Evolutionary conservation across 1,140 invertebrate species (phyloP).

Genomic region (Campodea augens): DNA sequence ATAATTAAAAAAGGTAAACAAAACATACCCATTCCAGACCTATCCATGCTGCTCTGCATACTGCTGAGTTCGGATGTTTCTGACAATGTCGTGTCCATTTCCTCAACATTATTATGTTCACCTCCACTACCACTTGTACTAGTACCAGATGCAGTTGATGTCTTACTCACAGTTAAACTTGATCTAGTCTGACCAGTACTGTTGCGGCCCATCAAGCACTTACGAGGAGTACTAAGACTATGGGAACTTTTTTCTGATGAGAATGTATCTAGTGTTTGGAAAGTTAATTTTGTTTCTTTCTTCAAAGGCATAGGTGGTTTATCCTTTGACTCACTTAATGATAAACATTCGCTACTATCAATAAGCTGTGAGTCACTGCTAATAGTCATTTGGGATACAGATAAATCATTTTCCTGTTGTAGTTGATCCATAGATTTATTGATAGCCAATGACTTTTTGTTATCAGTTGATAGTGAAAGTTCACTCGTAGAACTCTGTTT

Average conservation of each 20-base stretch:
- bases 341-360: too few relatives aligned
- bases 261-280: neutral
- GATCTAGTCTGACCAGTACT: neutral
- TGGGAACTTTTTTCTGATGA: neutral
- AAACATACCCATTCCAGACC: conserved; percentile 26
- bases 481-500: too few relatives aligned
- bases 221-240: neutral
- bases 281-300: neutral
- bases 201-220: neutral
- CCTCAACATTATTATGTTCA: conserved; percentile 8
- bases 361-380: too few relatives aligned
- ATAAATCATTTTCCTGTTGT: too few relatives aligned
- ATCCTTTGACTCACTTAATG: neutral
- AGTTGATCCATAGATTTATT: too few relatives aligned
- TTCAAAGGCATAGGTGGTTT: neutral
- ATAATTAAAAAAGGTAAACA: neutral
- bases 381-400: too few relatives aligned
- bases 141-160: neutral
- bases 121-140: conserved; percentile 2
- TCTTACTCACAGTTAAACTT: neutral
- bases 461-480: too few relatives aligned
- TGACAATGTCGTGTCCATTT: conserved; percentile 8
- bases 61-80: conserved; percentile 30
- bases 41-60: conserved; percentile 32
- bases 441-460: too few relatives aligned